These are phyloP conservation scores for Lasaia peninsularis DNA, from an alignment of 1,140 invertebrate species.

Conservation along the genomic window DNA sequence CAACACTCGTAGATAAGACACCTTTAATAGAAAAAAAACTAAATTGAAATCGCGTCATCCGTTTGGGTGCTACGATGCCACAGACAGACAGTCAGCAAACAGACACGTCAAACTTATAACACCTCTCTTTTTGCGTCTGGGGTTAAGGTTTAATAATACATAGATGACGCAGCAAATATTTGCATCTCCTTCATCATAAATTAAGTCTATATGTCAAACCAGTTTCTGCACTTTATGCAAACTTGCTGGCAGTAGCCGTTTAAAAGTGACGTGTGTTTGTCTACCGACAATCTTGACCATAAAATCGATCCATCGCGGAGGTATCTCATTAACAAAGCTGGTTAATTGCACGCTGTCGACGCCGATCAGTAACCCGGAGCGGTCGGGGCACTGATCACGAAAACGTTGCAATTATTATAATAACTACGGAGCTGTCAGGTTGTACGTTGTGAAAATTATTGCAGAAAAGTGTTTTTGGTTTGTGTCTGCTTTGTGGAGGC, in stretches of 20 bases:
- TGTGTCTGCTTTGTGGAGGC: neutral
- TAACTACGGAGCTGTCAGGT: conserved; percentile 22
- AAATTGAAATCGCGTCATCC: no score
- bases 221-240: neutral
- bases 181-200: no score
- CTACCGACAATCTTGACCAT: neutral
- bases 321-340: conserved; percentile 15
- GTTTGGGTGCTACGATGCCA: no score
- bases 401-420: conserved; percentile 19
- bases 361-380: conserved; percentile 16
- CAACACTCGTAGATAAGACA: no score
- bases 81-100: no score
- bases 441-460: conserved; percentile 12
- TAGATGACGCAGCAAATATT: no score
- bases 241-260: neutral
- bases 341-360: conserved; percentile 27
- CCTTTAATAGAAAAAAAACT: no score
- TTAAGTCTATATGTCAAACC: no score
- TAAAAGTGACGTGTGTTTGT: conserved; percentile 4
- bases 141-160: no score
- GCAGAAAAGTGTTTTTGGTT: neutral
- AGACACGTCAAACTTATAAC: no score
- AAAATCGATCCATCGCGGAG: neutral
- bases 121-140: no score
- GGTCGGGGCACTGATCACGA: conserved; percentile 25